Conservation (phyloP, 2,797 vertebrate genomes). For the Xyrichtys novacula region DNA sequence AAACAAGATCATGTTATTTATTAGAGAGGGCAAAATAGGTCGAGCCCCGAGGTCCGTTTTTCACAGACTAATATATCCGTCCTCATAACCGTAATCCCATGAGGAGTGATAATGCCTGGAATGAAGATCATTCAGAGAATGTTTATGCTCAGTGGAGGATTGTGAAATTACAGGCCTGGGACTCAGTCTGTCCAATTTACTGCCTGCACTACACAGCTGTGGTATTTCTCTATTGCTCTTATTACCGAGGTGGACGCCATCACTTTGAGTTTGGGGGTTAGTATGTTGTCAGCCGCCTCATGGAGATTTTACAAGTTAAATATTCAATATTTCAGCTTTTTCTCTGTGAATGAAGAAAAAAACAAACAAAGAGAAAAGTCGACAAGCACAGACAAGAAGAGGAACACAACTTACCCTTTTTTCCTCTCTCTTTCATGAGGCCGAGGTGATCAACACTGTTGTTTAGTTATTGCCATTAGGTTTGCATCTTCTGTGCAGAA, state of each 20-base stretch:
- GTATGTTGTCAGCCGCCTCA: conserved; percentile 3
- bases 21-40: conserved; percentile 44
- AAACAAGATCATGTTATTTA: conserved; percentile 60
- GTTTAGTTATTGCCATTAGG: too few species aligned
- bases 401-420: too few species aligned
- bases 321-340: too few species aligned
- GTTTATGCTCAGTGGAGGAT: conserved; percentile 67
- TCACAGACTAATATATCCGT: conserved; percentile 64
- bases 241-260: conserved; percentile 30
- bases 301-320: background rate
- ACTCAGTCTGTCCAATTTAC: conserved; percentile 64
- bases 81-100: conserved; percentile 54
- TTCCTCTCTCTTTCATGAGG: too few species aligned
- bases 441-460: too few species aligned
- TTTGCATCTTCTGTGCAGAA: too few species aligned
- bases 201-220: conserved; percentile 61
- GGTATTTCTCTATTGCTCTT: conserved; percentile 34
- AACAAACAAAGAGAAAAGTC: too few species aligned
- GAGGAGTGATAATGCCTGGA: conserved; percentile 70
- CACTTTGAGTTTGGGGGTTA: conserved; percentile 5
- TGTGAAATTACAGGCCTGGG: conserved; percentile 75
- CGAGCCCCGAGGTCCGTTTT: conserved; percentile 38
- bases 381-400: too few species aligned
- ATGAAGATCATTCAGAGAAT: conserved; percentile 75
- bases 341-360: too few species aligned